A percentile compares a stretch with the other conserved stretches of the same genome.
phyloP scores from a whole-genome alignment of 1,140 invertebrate genomes.

The Caerostris extrusa region DNA sequence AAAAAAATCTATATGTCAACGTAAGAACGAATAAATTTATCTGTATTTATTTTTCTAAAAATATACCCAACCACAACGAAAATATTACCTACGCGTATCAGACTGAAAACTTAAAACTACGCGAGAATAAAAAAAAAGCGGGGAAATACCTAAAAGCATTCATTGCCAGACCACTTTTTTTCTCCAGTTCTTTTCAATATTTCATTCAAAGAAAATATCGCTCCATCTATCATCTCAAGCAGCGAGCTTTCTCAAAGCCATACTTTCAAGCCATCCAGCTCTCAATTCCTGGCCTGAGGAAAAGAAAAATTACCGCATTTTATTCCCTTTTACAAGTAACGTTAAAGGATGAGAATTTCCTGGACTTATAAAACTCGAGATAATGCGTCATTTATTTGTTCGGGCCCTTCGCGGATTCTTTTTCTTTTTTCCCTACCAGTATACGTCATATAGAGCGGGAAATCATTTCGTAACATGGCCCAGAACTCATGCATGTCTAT shows the following conservation, averaged over 20 bases:
- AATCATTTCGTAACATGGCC: neutral
- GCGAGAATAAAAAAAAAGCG: neutral
- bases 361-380: slow-evolving; percentile 17
- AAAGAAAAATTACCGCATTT: slow-evolving; percentile 38
- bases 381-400: slow-evolving; percentile 67
- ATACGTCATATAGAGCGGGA: neutral
- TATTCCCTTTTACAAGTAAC: slow-evolving; percentile 43
- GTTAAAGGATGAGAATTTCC: slow-evolving; percentile 34
- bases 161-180: neutral
- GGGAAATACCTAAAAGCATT: neutral
- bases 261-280: neutral
- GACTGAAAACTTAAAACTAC: neutral
- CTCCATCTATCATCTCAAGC: slow-evolving; percentile 44
- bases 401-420: neutral
- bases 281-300: neutral
- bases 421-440: neutral
- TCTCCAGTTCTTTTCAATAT: neutral
- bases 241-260: slow-evolving; percentile 26
- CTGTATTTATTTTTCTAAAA: neutral
- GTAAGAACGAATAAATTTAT: too few species aligned
- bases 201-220: slow-evolving; percentile 30
- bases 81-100: neutral
- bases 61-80: neutral
- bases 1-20: too few species aligned
- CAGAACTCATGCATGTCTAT: neutral